Base-by-base conservation (phyloP, 2,888 invertebrate genomes). In the Ophion slaviceki region DNA sequence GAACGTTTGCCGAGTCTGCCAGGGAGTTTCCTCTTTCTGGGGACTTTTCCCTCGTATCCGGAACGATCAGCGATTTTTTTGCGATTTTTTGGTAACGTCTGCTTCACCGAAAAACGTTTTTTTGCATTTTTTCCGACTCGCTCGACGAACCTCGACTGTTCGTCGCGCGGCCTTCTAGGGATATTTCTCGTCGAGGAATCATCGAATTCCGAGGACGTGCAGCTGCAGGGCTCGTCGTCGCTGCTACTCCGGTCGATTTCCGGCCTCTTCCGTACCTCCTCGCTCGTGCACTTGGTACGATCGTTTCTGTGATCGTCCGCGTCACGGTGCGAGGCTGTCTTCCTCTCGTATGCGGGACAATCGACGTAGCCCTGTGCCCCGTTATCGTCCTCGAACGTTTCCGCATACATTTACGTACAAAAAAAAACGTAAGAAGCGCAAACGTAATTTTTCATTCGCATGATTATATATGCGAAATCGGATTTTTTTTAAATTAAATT, bases 171-270 rank as follows among this genome's bases (percentile, higher is more conserved):
- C 62, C 20, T 57, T 17, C 24, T 61, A 24, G 28, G n/a, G 36
- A 53, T 66, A 14, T 62, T 74, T 45, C 47, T 70, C 59, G 36
- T 24, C 11, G 78, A 59, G 17, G 70, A 57, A 24, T 70, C 66
- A 14, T 82, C 78, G 59, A 78, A 62, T n/a, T 75, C 68, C 61
- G 82, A 76, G 40, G 79, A 53, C 1, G 70, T 40, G 32, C 82
- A 85, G 76, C 79, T 82, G 53, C 82, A 66, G 45, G 67, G 80
- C 72, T 77, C 80, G 45, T 77, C 84, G 61, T 81, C 45, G 14
- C 78, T 70, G 61, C 64, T 76, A 32, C 17, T 57, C 17, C 66
- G 17, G 4, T n/a, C 53, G 24, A 66, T 79, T 82, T n/a, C 47
- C 10, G 8, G 24, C 40, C 53, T 71, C 61, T 6, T 62, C 7